Percentiles rank a stretch among this genome's conserved stretches.
These are phyloP conservation scores for Oncorhynchus tshawytscha DNA, from an alignment of 2,113 vertebrate genomes.

Conservation along the genomic window DNA sequence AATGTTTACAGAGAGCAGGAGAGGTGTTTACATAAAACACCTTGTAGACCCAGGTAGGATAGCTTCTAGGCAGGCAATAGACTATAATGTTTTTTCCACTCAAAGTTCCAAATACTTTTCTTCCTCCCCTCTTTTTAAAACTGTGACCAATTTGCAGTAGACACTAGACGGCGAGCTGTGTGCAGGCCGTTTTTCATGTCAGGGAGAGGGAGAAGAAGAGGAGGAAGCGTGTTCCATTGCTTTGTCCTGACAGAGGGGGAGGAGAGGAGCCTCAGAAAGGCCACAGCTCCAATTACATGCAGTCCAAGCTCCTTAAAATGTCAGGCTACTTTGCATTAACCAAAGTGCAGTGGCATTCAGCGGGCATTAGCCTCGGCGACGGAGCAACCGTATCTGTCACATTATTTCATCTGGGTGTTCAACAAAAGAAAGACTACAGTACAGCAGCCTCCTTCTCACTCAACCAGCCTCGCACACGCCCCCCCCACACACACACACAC, in stretches of 20 bases:
- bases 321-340: constrained; percentile 71
- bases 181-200: constrained; percentile 33
- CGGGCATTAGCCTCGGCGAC: constrained; percentile 56
- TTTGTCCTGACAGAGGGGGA: constrained; percentile 52
- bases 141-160: constrained; percentile 37
- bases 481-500: no score
- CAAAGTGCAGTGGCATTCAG: constrained; percentile 66
- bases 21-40: constrained; percentile 55
- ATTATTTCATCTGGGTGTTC: constrained; percentile 39
- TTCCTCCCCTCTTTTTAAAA: constrained; percentile 30
- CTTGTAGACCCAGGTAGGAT: constrained; percentile 44
- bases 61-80: constrained; percentile 38
- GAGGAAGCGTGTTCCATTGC: constrained; percentile 36
- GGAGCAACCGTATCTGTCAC: constrained; percentile 55
- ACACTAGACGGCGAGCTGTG: not conserved
- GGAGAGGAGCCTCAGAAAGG: constrained; percentile 60
- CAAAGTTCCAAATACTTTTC: constrained; percentile 6
- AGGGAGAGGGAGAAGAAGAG: constrained; percentile 25
- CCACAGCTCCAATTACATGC: constrained; percentile 68
- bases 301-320: constrained; percentile 68
- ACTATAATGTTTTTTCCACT: not conserved
- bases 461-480: not conserved
- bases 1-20: not conserved
- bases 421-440: constrained; percentile 21
- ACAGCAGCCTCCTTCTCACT: not conserved